Base-by-base conservation (phyloP, 2,113 vertebrate genomes). In the Plestiodon gilberti region DNA sequence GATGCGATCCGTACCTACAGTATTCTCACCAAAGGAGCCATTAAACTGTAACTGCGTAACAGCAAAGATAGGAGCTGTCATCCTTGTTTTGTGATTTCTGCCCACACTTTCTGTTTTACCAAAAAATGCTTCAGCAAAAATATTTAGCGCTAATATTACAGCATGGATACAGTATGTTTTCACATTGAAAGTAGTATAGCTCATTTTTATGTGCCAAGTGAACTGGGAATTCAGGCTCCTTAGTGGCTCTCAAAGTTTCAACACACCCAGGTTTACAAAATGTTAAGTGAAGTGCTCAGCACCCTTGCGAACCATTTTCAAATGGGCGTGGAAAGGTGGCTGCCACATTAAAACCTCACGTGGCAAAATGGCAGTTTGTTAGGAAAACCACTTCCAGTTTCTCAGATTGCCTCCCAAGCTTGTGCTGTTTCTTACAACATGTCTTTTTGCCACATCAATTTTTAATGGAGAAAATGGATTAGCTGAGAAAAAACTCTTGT, bases 91-190 rank as follows among this genome's bases (percentile, higher is more conserved):
- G 94, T 94, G 95, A 94, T 95, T 90, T 90, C 94, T 96, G 95
- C 95, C 96, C 94, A 96, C 95, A 96, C 95, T 95, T 95, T 94
- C 93, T 95, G 77, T 92, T 95, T 93, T 94, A 89, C 93, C 20
- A n/a, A 93, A 95, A 96, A 96, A 90, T 92, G 88, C 95, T 94
- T 94, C 95, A 81, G 94, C 94, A 95, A 96, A 96, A 96, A 96
- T 96, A 97, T 97, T 40, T 96, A 96, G 93, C 95, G 94, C 95
- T 96, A 95, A 97, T 96, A 95, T 92, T 96, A 96, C 95, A 96
- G 92, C 90, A 90, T 94, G 87, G 95, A 96, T n/a, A n/a, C n/a
- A n/a, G n/a, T 97, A 96, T 97, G 95, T 93, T 97, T 92, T 88
- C 89, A 64, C 84, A 88, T 91, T 93, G 94, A 95, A 96, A 96